A percentile compares a stretch with the other conserved stretches of the same genome.
Conservation (phyloP, 2,113 vertebrate genomes). For the Oncorhynchus tshawytscha region DNA sequence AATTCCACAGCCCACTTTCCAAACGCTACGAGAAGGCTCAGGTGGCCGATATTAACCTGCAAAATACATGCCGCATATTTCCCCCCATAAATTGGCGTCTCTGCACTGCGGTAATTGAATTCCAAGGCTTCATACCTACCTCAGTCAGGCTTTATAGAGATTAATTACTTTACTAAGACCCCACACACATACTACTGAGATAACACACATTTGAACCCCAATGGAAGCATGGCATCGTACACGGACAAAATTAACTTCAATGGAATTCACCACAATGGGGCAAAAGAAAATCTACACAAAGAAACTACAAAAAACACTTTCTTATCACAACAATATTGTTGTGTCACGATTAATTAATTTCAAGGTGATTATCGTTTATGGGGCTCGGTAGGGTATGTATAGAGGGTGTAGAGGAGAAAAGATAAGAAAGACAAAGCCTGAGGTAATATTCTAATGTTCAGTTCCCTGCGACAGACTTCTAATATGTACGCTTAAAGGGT, state of each 20-base stretch:
- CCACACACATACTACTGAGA: slow-evolving; percentile 76
- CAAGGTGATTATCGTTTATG: slow-evolving; percentile 72
- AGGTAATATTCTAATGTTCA: slow-evolving; percentile 69
- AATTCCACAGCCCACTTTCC: slow-evolving; percentile 48
- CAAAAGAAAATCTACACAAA: slow-evolving; percentile 61
- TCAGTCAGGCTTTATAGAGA: slow-evolving; percentile 85
- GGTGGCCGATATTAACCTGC: slow-evolving; percentile 96
- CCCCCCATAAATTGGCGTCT: slow-evolving; percentile 74
- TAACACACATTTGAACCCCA: slow-evolving; percentile 79
- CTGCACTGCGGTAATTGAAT: slow-evolving; percentile 80
- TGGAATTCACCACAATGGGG: slow-evolving; percentile 30
- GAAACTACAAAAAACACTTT: slow-evolving; percentile 51
- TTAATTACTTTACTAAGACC: slow-evolving; percentile 91
- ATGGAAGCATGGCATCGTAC: slow-evolving; percentile 58
- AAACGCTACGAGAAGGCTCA: slow-evolving; percentile 85
- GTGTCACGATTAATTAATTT: slow-evolving; percentile 78
- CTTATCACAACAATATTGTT: slow-evolving; percentile 66
- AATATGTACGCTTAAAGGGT: slow-evolving; percentile 41
- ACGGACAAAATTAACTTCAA: slow-evolving; percentile 71
- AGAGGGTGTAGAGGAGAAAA: slow-evolving; percentile 22
- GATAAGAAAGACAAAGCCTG: slow-evolving; percentile 71
- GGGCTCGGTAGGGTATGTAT: slow-evolving; percentile 16
- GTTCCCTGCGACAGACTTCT: slow-evolving; percentile 61
- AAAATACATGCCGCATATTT: slow-evolving; percentile 83
- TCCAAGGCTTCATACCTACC: slow-evolving; percentile 14